These are phyloP conservation scores for Chirona hameri DNA, from an alignment of 2,888 invertebrate genomes.

Conservation along the genomic window DNA sequence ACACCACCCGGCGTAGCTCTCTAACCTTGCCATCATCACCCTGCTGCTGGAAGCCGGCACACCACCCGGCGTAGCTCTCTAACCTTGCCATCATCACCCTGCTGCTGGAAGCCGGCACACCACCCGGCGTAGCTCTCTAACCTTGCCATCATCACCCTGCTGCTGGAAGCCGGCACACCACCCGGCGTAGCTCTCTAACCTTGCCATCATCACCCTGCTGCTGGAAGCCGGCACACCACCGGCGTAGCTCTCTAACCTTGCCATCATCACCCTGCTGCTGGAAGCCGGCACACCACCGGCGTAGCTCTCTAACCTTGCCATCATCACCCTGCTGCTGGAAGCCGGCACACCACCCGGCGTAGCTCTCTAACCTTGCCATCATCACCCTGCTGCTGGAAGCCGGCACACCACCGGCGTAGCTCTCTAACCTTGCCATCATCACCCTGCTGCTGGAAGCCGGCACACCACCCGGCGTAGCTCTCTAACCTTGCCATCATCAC, in stretches of 20 bases:
- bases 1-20: neutral
- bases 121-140: neutral
- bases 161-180: conserved; percentile 2
- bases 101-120: neutral
- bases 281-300: neutral
- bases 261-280: neutral
- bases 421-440: neutral
- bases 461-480: neutral
- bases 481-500: neutral
- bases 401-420: neutral
- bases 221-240: neutral
- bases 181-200: neutral
- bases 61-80: neutral
- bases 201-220: neutral
- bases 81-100: neutral
- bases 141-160: neutral
- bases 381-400: neutral
- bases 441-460: neutral
- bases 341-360: neutral
- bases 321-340: neutral
- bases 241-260: neutral
- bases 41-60: neutral
- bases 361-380: neutral
- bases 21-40: neutral
- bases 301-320: neutral